Base-by-base conservation (phyloP, 2,797 vertebrate genomes). In the Synaphobranchus kaupii region DNA sequence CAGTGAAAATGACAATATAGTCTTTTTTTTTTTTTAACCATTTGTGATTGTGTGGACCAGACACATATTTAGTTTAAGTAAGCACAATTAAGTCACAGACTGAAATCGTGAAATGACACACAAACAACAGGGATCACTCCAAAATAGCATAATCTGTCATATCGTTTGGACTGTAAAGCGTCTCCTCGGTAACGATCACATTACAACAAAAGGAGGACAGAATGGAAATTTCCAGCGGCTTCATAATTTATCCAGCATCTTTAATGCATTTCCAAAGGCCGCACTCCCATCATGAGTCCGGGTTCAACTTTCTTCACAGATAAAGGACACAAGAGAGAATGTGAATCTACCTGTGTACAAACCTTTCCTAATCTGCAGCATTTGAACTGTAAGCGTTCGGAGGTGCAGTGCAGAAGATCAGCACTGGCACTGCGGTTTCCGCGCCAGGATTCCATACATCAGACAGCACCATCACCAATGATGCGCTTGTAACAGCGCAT, bases 21-120 rank as follows among this genome's bases (percentile, higher is more conserved):
- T 89, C 66, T 87, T 56, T 68, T 88, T 76, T 28, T 56, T 31
- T 50, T 54, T 54, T 71, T 73, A 10, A 15, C 86, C 28, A 44
- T 81, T 44, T n/a, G 34, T 17, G 25, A 78, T 63, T 48, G 68
- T 3, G 20, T 73, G 48, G 31, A 52, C 44, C 66, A 60, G 44
- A 82, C 71, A n/a, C 31, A 28, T 2, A n/a, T 50, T 47, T 83
- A 85, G 83, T 85, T 54, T 44, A 71, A 12, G 73, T n/a, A 82
- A 12, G 76, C 6, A 44, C 44, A 13, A 84, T 76, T 44, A 85
- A 28, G n/a, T 25, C 86, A 73, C n/a, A 54, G 60, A 73, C 6
- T 52, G 39, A 68, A 31, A 20, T 52, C 31, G 5, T 83, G 28
- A 83, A 83, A 68, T 22, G 34, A 58, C 50, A 83, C 52, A 83